Base-by-base conservation (phyloP, 2,888 invertebrate genomes). In the Nebria brevicollis region DNA sequence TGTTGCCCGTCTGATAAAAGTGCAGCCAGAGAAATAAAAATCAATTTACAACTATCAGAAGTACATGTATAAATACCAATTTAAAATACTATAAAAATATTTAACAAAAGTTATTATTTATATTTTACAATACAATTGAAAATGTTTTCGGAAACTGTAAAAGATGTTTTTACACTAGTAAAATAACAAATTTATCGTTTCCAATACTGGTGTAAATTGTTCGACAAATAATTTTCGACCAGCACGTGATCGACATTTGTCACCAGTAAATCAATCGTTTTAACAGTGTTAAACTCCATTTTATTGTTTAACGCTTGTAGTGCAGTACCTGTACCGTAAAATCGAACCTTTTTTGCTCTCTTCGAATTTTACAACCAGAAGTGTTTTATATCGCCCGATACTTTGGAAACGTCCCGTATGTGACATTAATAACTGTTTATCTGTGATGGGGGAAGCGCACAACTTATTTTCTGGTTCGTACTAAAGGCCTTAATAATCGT, bases 371-470 rank as follows among this genome's bases (percentile, higher is more conserved):
- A 70, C 70, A 70, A 25, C 70, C 70, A 25, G 70, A 70, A 25
- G 13, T 13, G 25, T 25, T 70, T 26, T 70, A 70, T 70, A 34
- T 20, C 34, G 26, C n/a, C 34, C 70, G 70, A 70, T 70, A 26
- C 70, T 70, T 70, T 34, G 26, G 25, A 26, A 70, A 70, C 70
- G 70, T 70, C 70, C 70, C 70, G 70, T 70, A 70, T 70, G 34
- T 34, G 70, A 25, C 70, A 77, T 70, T 77, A 77, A 41, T 43
- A 42, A 68, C 25, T 20, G 42, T 77, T 77, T 77, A 77, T 77
- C 66, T 77, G 68, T 77, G 70, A 70, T 26, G 34, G 11, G 34
- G 26, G 34, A 11, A 70, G 11, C 25, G 26, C 25, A 10, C 2
- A 7, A 70, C 70, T 25, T 66, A 66, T 66, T 26, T 70, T 34